Conservation (phyloP, 2,888 invertebrate genomes). For the Blastobasis lacticolella region DNA sequence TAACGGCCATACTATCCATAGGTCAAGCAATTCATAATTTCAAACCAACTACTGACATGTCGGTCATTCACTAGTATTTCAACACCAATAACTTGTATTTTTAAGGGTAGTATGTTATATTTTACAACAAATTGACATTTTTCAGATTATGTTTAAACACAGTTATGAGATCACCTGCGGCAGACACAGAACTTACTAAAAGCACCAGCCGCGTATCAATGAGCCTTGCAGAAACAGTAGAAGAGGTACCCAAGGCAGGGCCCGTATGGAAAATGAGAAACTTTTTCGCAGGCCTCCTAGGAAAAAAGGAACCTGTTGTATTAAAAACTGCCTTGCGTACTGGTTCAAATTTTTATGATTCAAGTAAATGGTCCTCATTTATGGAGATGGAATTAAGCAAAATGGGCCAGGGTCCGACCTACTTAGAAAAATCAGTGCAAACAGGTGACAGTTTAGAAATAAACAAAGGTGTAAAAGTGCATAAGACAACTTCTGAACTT, state of each 20-base stretch:
- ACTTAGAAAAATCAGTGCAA: slow-evolving; percentile 36
- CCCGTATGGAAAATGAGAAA: slow-evolving; percentile 7
- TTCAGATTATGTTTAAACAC: slow-evolving; percentile 49
- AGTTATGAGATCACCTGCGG: slow-evolving; percentile 51
- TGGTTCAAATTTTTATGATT: slow-evolving; percentile 2
- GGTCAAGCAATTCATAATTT: no score
- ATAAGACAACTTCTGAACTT: no score
- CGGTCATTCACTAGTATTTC: no score
- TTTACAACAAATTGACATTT: slow-evolving; percentile 9
- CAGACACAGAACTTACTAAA: slow-evolving; percentile 22
- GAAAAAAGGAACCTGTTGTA: slow-evolving; percentile 13
- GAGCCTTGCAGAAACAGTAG: no score
- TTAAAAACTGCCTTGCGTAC: neutral
- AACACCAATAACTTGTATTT: no score
- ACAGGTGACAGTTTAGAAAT: slow-evolving; percentile 49
- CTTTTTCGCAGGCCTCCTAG: slow-evolving; percentile 15
- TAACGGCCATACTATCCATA: no score
- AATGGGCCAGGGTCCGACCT: slow-evolving; percentile 14
- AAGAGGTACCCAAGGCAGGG: neutral
- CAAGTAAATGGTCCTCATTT: slow-evolving; percentile 33
- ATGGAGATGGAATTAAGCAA: slow-evolving; percentile 41
- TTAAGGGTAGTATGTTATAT: no score
- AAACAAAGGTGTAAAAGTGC: neutral
- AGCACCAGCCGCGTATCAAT: no score
- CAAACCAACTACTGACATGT: no score